A percentile compares a stretch with the other conserved stretches of the same genome.
Evolutionary conservation across 2,113 vertebrate species (phyloP).

Genomic region (Tamias sibiricus): DNA sequence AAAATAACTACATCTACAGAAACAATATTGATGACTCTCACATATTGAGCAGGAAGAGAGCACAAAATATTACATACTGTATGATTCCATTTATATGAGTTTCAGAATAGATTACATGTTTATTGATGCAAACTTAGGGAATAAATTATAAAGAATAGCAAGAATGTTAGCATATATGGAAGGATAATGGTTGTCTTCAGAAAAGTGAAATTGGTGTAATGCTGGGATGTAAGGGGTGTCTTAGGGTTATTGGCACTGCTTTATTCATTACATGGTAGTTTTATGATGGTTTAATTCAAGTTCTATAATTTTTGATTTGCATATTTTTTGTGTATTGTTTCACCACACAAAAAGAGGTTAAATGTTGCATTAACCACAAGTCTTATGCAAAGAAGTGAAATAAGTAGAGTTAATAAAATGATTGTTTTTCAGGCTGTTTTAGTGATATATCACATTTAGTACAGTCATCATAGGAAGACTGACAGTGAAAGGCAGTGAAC

Average conservation of each 20-base stretch:
- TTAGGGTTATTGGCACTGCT: neutral
- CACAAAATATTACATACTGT: neutral
- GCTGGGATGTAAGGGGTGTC: neutral
- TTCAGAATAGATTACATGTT: neutral
- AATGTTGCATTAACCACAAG: neutral
- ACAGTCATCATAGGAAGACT: neutral
- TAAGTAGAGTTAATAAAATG: neutral
- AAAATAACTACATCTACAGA: neutral
- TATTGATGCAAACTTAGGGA: neutral
- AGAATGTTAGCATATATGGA: neutral
- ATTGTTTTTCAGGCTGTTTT: neutral
- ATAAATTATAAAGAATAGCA: neutral
- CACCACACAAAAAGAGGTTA: neutral
- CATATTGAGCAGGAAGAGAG: neutral
- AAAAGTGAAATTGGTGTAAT: neutral
- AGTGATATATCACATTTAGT: neutral
- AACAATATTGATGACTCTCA: neutral
- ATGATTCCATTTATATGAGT: neutral
- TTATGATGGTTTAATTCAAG: neutral
- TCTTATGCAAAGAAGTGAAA: neutral
- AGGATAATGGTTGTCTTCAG: neutral
- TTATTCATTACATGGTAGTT: neutral
- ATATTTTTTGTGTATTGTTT: neutral
- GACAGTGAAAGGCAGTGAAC: neutral
- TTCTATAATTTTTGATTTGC: neutral